Base-by-base conservation (phyloP, 2,113 vertebrate genomes). In the Leptosomus discolor region DNA sequence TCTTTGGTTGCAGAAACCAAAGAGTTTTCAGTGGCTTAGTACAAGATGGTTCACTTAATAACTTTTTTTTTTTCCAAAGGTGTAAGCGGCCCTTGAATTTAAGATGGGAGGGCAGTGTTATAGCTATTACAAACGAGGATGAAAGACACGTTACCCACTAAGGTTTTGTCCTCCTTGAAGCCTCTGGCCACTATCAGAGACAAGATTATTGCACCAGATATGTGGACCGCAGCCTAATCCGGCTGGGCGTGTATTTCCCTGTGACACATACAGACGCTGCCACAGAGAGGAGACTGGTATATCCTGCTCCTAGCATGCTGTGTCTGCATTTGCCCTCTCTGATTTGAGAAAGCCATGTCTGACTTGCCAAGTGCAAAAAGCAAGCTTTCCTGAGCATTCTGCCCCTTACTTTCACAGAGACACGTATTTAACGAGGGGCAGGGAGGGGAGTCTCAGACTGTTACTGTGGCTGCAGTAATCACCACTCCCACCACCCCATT, bases 211-310 rank as follows among this genome's bases (percentile, higher is more conserved):
- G 81, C 69, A 30, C 34, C 78, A 78, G 80, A 92, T 80, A 82
- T 32, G 57, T 20, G 51, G 51, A 74, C 88, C 29, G 1, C 91
- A 92, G 80, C 65, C 71, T 57, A 26, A 60, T 75, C 51, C 95
- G 75, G 88, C 16, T 61, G 80, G 81, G 53, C 10, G 1, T 85
- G 92, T 92, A 15, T 61, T 43, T 91, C 32, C 73, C 69, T 89
- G 84, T 97, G 97, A 94, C 89, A 71, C 96, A 95, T 12, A 32
- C 12, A 57, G 96, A 92, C 80, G 69, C 92, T 75, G 34, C 69
- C 83, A 29, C 27, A 27, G 73, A 39, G 15, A 87, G 60, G 67
- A 89, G 83, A 94, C 96, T 76, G 89, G 89, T 82, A 76, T 51
- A 85, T 89, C 97, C 91, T 90, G 95, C 61, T 97, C 77, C 45